These are phyloP conservation scores for Eucera pruinosa DNA, from an alignment of 2,888 invertebrate genomes.

Conservation along the genomic window DNA sequence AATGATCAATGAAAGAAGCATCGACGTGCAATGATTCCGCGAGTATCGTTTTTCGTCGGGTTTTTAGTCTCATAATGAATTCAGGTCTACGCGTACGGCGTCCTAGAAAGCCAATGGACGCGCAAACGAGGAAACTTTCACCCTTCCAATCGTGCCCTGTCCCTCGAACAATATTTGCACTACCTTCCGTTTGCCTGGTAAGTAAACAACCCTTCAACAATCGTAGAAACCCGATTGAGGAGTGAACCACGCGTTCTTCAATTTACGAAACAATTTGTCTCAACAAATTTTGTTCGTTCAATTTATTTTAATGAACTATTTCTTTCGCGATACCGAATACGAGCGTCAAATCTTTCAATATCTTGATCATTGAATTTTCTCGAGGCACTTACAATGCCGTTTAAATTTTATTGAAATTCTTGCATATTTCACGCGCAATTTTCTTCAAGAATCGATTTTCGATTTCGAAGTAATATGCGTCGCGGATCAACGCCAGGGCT, in stretches of 20 bases:
- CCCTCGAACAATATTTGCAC: constrained; percentile 44
- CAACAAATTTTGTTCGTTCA: too few relatives aligned
- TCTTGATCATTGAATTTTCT: too few relatives aligned
- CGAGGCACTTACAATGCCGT: too few relatives aligned
- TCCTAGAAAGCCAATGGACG: constrained; percentile 4
- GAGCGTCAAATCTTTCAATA: background rate
- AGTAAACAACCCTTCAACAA: constrained; percentile 28
- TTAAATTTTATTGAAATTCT: too few relatives aligned
- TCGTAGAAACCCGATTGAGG: constrained; percentile 20
- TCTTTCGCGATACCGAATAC: background rate
- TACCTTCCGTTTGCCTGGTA: constrained; percentile 3
- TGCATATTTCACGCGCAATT: background rate
- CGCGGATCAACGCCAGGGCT: background rate
- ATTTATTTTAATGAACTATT: too few relatives aligned
- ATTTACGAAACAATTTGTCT: too few relatives aligned
- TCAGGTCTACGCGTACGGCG: background rate
- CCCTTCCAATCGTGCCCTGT: constrained; percentile 31
- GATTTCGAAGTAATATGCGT: background rate
- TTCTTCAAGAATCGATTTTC: constrained; percentile 6
- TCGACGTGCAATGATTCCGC: background rate
- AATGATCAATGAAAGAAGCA: too few relatives aligned
- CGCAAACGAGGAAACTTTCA: constrained; percentile 30
- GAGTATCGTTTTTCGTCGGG: background rate
- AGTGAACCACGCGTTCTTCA: too few relatives aligned
- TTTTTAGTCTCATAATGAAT: constrained; percentile 2